Conservation (phyloP, 2,113 vertebrate species). For the Grantiella picta region DNA sequence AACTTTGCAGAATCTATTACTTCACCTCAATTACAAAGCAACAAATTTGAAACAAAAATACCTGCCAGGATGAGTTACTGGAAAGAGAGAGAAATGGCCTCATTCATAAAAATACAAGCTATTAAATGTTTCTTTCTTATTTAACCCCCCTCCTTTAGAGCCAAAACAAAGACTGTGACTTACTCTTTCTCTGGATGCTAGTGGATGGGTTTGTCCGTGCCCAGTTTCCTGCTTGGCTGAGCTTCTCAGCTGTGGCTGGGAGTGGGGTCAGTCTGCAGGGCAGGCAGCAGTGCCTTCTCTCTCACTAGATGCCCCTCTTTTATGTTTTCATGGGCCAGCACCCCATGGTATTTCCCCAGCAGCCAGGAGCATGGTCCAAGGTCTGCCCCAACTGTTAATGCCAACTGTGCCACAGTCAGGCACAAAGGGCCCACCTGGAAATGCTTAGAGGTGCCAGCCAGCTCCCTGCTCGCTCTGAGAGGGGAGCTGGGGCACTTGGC, state of each 20-base stretch:
- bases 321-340: not conserved
- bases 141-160: not conserved
- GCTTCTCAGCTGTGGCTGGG: conserved; percentile 19
- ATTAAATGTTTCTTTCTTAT: not conserved
- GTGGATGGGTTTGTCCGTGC: rapidly evolving
- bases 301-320: conserved; percentile 41
- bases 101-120: not conserved
- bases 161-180: conserved; percentile 22
- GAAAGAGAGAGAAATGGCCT: not conserved
- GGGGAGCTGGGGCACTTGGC: not conserved
- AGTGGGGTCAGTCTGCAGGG: conserved; percentile 8
- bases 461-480: not conserved
- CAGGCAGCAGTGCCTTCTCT: conserved; percentile 19
- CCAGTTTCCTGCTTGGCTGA: not conserved
- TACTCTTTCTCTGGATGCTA: not conserved
- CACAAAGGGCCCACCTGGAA: rapidly evolving
- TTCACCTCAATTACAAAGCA: not conserved
- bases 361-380: conserved; percentile 23
- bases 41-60: not conserved
- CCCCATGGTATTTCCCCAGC: conserved; percentile 10
- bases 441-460: not conserved
- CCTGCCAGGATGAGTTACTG: not conserved
- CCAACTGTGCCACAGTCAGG: not conserved
- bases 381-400: not conserved
- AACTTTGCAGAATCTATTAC: not conserved